phyloP scores from a whole-genome alignment of 1,140 invertebrate species.

The Ceratina japonica region DNA sequence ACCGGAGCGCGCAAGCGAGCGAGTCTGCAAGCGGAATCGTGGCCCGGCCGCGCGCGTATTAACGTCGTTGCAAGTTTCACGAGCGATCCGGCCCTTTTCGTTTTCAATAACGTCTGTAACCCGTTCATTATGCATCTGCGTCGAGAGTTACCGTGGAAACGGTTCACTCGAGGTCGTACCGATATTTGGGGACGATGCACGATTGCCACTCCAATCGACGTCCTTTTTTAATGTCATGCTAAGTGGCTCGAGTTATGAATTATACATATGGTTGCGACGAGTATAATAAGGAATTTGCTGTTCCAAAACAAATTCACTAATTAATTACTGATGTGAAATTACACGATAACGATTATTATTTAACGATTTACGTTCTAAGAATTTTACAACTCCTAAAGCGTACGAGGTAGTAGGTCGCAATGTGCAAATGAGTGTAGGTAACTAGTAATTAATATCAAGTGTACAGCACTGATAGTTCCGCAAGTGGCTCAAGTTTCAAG shows the following conservation, averaged over 20 bases:
- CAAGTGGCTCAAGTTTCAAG: slow-evolving; percentile 15
- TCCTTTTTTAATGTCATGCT: too few relatives aligned
- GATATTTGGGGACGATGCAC: neutral
- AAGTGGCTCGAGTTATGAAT: too few relatives aligned
- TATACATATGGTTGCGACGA: too few relatives aligned
- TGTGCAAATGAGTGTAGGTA: neutral
- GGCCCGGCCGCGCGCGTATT: neutral
- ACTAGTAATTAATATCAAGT: slow-evolving; percentile 13
- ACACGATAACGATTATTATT: too few relatives aligned
- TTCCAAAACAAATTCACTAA: too few relatives aligned
- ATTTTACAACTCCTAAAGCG: too few relatives aligned
- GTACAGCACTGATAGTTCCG: slow-evolving; percentile 16
- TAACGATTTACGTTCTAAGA: too few relatives aligned
- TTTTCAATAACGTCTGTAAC: slow-evolving; percentile 20
- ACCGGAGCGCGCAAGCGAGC: neutral
- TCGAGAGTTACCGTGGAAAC: neutral
- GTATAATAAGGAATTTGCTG: too few relatives aligned
- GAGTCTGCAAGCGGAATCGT: neutral
- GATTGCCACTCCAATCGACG: too few relatives aligned
- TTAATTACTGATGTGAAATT: too few relatives aligned
- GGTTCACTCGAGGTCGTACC: slow-evolving; percentile 4
- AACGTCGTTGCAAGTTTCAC: slow-evolving; percentile 13
- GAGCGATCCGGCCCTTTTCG: neutral
- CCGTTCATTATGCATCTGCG: slow-evolving; percentile 31
- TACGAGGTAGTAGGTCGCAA: neutral